phyloP scores from a whole-genome alignment of 2,113 vertebrate genomes.

The Etia nguti region DNA sequence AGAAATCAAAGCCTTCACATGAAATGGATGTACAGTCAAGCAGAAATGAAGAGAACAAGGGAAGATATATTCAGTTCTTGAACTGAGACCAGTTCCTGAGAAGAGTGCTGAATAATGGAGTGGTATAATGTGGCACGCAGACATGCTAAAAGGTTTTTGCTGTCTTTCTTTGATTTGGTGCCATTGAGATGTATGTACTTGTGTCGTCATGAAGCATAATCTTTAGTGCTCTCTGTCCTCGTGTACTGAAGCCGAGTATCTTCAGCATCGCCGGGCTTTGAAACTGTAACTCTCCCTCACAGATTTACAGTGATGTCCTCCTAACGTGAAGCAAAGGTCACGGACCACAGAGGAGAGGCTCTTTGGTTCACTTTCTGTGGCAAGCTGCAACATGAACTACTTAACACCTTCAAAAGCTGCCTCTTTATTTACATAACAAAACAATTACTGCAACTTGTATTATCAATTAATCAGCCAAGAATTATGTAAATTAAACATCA shows the following conservation, averaged over 20 bases:
- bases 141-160: slow-evolving; percentile 66
- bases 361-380: background rate
- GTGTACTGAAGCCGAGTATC: background rate
- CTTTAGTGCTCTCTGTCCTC: background rate
- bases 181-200: slow-evolving; percentile 15
- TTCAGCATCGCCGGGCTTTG: background rate
- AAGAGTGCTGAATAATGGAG: slow-evolving; percentile 63
- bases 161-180: slow-evolving; percentile 53
- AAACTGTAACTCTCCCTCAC: background rate
- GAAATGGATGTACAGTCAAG: background rate
- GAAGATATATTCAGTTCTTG: slow-evolving; percentile 31
- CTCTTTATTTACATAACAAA: background rate
- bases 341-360: background rate
- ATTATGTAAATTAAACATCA: background rate
- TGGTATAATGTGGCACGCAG: background rate
- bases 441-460: background rate
- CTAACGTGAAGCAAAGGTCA: background rate
- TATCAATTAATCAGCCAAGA: background rate
- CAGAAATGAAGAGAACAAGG: background rate
- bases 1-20: background rate
- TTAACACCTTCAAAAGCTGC: background rate
- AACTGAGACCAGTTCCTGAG: slow-evolving; percentile 26
- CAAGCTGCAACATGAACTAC: accelerated
- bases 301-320: background rate
- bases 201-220: background rate